Evolutionary conservation across 2,888 invertebrate genomes (phyloP).

Genomic region (Lithophane ornitopus): DNA sequence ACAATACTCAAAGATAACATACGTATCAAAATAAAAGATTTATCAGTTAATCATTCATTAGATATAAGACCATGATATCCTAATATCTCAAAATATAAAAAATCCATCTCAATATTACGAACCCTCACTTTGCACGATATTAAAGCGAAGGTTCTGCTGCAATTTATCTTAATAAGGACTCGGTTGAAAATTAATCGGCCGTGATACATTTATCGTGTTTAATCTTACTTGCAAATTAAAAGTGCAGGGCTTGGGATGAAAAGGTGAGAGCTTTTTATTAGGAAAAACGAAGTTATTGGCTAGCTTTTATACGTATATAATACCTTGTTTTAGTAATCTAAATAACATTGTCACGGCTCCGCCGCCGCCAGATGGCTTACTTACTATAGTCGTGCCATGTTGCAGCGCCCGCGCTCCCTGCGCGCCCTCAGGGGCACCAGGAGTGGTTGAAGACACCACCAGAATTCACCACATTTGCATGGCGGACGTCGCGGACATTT

Average conservation of each 20-base stretch:
- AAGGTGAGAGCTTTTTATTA: conserved; percentile 9
- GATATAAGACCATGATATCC: not conserved
- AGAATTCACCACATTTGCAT: no score
- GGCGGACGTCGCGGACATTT: no score
- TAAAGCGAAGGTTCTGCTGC: conserved; percentile 42
- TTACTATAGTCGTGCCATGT: no score
- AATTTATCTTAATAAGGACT: conserved; percentile 69
- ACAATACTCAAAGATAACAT: no score
- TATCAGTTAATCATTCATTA: no score
- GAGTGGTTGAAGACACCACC: no score
- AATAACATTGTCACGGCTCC: not conserved
- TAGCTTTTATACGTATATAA: not conserved
- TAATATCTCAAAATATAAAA: conserved; percentile 9
- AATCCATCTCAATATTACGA: conserved; percentile 27
- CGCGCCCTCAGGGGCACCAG: no score
- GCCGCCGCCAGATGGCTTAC: no score
- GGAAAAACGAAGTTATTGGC: conserved; percentile 7
- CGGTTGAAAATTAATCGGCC: conserved; percentile 66
- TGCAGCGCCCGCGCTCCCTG: no score
- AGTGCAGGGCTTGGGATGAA: conserved; percentile 39
- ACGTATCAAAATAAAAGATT: no score
- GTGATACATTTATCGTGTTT: conserved; percentile 66
- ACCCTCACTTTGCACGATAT: conserved; percentile 29
- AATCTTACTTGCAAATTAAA: conserved; percentile 65
- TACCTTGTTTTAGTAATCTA: not conserved